Evolutionary conservation across 2,888 invertebrate species (phyloP), one percentile per base, ranked within the genome.

Genomic region (Tridacna gigas): DNA sequence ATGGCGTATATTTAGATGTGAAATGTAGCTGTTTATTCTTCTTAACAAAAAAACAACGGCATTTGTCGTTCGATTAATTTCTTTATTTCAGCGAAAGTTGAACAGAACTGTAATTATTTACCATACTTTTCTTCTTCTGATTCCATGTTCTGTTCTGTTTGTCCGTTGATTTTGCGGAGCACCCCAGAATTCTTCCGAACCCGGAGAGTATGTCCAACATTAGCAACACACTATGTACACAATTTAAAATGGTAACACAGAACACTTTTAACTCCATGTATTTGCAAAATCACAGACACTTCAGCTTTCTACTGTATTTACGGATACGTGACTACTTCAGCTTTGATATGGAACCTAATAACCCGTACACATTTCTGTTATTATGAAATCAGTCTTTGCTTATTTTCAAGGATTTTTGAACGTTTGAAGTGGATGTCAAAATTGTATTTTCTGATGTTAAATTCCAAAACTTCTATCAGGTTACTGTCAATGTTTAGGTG

Each of bases 131-230:
- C n/a, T n/a, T n/a, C n/a, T n/a, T n/a, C n/a, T 63, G 63, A n/a
- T 63, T 63, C 63, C n/a, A n/a, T 67, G 67, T 67, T 67, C 37
- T 37, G 28, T 28, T 67, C n/a, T 2, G 26, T 67, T 67, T 37
- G 12, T 67, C 67, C 67, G 67, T 37, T 67, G 26, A 37, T 15
- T 67, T 67, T 25, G 20, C 67, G 67, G 67, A 67, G 67, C 28
- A 67, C 67, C 67, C 67, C 13, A n/a, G 67, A n/a, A 56, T 5
- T 20, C 56, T 56, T n/a, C n/a, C n/a, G n/a, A n/a, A n/a, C n/a
- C n/a, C 3, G 56, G 15, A 5, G 7, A 37, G 7, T 4, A 37
- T 4, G 7, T 37, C 37, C 37, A 4, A 37, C 7, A 37, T 37
- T 7, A 37, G 37, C 3, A 7, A 37, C 37, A 37, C 37, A 37